Base-by-base conservation (phyloP, 2,888 invertebrate genomes). In the Operophtera brumata region DNA sequence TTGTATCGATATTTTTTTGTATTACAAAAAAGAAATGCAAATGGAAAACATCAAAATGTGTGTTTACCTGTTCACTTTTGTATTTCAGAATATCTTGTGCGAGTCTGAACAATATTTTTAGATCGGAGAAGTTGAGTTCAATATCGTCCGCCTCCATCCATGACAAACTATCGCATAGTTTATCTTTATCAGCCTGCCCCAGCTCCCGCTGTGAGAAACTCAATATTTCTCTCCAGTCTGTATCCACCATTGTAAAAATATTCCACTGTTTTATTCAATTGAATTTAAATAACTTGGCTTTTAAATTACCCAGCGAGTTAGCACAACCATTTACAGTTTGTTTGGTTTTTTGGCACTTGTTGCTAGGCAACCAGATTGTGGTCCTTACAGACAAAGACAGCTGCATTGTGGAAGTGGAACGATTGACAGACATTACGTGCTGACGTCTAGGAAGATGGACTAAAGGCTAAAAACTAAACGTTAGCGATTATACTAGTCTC, bases 11-110 rank as follows among this genome's bases (percentile, higher is more conserved):
- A n/a, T n/a, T n/a, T n/a, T n/a, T n/a, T n/a, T n/a, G n/a, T n/a
- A n/a, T n/a, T n/a, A n/a, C n/a, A n/a, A n/a, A n/a, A n/a, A n/a
- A n/a, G n/a, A n/a, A n/a, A 8, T 8, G 6, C 10, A 30, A 30
- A 3, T 30, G 30, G 30, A 8, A 34, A 34, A 9, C 5, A 46
- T 41, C 7, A n/a, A 2, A 32, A 34, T 25, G 4, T 2, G 3
- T 35, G 42, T 61, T 67, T 84, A 93, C 93, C 91, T 94, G 94
- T 80, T 93, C 93, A 57, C 91, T 92, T 84, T 94, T 94, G 64
- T 91, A 92, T 70, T 93, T 93, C 42, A 94, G 73, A 66, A 94
- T 91, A 80, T 93, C 93, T 75, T 94, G 94, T n/a, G 92, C 85
- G 2, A 94, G 77, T 70, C 90, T 87, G 69, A 94, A 91, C 14